These are phyloP conservation scores for Halyomorpha halys DNA, from an alignment of 1,140 invertebrate genomes.

Conservation along the genomic window DNA sequence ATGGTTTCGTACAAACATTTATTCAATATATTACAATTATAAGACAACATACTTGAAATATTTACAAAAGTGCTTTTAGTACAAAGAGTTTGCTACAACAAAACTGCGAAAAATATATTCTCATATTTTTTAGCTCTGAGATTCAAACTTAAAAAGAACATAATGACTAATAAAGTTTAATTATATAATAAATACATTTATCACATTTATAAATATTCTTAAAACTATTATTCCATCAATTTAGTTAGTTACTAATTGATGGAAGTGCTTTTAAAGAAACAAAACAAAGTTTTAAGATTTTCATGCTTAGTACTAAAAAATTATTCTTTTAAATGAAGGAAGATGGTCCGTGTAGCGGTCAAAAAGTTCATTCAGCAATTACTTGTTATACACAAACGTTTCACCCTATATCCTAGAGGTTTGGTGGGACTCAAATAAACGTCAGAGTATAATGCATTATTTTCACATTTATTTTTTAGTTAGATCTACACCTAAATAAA, in stretches of 20 bases:
- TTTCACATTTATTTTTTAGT: too few species aligned
- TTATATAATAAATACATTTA: constrained; percentile 16
- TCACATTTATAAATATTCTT: constrained; percentile 14
- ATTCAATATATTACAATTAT: constrained; percentile 17
- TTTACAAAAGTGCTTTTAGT: constrained; percentile 13
- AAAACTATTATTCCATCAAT: constrained; percentile 17
- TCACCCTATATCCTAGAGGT: too few species aligned
- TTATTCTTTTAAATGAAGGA: background rate
- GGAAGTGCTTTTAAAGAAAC: constrained; percentile 3
- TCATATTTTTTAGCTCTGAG: constrained; percentile 7
- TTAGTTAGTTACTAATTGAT: background rate
- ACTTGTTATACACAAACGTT: too few species aligned
- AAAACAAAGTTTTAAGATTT: background rate
- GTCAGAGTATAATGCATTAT: too few species aligned
- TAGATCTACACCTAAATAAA: too few species aligned
- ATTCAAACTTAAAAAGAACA: constrained; percentile 6
- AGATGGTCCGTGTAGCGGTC: too few species aligned
- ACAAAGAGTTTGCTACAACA: background rate
- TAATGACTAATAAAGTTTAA: constrained; percentile 7
- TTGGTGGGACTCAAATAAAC: too few species aligned
- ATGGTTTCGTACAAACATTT: constrained; percentile 13
- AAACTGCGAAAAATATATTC: constrained; percentile 15
- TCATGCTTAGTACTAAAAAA: background rate
- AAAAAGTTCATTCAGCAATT: too few species aligned
- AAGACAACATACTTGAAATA: constrained; percentile 18